Evolutionary conservation across 1,140 invertebrate species (phyloP).

Genomic region (Dufourea novaeangliae): DNA sequence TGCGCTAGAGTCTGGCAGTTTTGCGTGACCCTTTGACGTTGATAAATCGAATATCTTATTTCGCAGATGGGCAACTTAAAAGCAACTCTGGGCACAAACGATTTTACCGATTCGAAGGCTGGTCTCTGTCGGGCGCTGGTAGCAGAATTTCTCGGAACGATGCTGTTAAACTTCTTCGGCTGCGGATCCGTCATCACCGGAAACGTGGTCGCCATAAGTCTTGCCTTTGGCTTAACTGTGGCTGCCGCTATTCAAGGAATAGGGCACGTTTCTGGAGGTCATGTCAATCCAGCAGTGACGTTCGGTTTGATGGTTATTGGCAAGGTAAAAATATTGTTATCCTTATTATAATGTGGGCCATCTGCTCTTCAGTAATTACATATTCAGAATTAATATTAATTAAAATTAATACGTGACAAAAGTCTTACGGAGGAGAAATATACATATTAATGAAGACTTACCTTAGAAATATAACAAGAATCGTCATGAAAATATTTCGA

Average conservation of each 20-base stretch:
- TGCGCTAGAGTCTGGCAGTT: not conserved
- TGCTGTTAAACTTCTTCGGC: slow-evolving; percentile 91
- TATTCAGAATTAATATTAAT: too few species aligned
- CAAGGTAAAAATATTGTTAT: slow-evolving; percentile 84
- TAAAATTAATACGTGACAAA: too few species aligned
- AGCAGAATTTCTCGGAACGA: slow-evolving; percentile 93
- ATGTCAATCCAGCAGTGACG: slow-evolving; percentile 96
- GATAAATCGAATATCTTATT: not conserved
- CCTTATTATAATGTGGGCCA: too few species aligned
- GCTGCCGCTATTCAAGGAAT: slow-evolving; percentile 91
- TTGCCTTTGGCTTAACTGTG: slow-evolving; percentile 93
- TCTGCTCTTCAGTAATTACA: too few species aligned
- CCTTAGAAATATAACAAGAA: too few species aligned
- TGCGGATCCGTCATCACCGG: slow-evolving; percentile 88
- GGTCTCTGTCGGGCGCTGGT: slow-evolving; percentile 86
- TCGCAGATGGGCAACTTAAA: slow-evolving; percentile 81
- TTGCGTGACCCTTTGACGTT: not conserved
- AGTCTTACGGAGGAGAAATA: too few species aligned
- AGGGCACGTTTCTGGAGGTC: slow-evolving; percentile 94
- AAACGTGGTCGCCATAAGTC: slow-evolving; percentile 88
- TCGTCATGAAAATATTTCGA: too few species aligned
- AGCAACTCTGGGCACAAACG: slow-evolving; percentile 85
- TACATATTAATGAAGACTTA: too few species aligned
- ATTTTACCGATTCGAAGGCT: slow-evolving; percentile 84
- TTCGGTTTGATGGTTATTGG: slow-evolving; percentile 89